Base-by-base conservation (phyloP, 2,888 invertebrate genomes). In the Lypha dubia region DNA sequence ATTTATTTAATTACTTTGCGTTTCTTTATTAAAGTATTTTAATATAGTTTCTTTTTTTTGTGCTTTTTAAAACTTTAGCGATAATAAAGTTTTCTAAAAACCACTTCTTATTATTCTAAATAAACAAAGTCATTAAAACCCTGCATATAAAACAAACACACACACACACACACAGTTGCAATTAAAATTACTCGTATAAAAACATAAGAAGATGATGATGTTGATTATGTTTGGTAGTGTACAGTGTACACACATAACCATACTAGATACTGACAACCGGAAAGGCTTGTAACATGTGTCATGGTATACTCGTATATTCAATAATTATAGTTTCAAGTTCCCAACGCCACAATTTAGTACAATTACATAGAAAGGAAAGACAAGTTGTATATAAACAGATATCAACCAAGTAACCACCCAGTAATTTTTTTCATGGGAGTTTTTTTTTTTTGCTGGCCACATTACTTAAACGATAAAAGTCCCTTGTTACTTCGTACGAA, bases 271-370 rank as follows among this genome's bases (percentile, higher is more conserved):
- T 7, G 22, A 67, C 49, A 68, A 1, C 28, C 13, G 11, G 17
- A 46, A 3, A 7, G 32, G 46, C 8, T 24, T 76, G 46, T 76
- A 67, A 65, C 51, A 65, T 63, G 51, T 62, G 35, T 58, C 38
- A 28, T 38, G 22, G 38, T 67, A 49, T 68, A 56, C 75, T 63
- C 8, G n/a, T n/a, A n/a, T n/a, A n/a, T 81, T 63, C 68, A 75
- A 75, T 81, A 81, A 81, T 81, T 81, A 75, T 38, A 70, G 62
- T 74, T 74, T 70, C 79, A 70, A 75, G 56, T 49, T 83, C 79
- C 74, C 79, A 41, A 65, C 74, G 74, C 79, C 79, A 70, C 83
- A 83, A 79, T 83, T 83, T 58, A 83, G 32, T 79, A 58, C 70
- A 83, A 83, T 83, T 75, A 79, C 63, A 70, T 49, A 15, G 56